phyloP scores from a whole-genome alignment of 2,888 invertebrate species.

The Nineta flava region DNA sequence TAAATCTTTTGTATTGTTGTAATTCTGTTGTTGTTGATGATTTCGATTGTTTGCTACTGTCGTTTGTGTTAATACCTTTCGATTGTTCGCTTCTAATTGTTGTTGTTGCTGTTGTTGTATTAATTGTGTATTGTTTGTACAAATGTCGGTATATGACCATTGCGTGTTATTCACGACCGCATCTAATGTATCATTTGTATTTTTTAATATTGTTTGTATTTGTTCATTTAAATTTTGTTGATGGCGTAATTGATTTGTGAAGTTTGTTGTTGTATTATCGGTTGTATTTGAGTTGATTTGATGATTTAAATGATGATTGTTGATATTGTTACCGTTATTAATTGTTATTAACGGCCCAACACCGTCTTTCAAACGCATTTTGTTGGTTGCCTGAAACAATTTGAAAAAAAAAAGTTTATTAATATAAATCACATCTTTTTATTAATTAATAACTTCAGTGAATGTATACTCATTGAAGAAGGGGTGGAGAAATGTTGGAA shows the following conservation, averaged over 20 bases:
- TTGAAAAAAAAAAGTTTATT: not conserved
- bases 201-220: not conserved
- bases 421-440: too few species aligned
- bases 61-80: not conserved
- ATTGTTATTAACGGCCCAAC: not conserved
- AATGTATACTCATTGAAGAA: too few species aligned
- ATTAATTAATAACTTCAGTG: too few species aligned
- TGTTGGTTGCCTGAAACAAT: not conserved
- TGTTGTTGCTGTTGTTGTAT: not conserved
- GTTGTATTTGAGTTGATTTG: not conserved
- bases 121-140: not conserved
- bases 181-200: not conserved
- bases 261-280: too few species aligned
- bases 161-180: conserved; percentile 1
- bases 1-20: conserved; percentile 14
- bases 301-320: not conserved
- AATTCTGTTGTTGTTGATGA: conserved; percentile 12
- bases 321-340: not conserved
- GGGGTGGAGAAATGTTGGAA: too few species aligned
- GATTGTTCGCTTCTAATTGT: not conserved
- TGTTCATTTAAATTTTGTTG: not conserved
- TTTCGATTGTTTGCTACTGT: not conserved
- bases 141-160: conserved; percentile 4
- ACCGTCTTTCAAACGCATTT: not conserved
- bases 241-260: not conserved